Base-by-base conservation (phyloP, 1,140 invertebrate species). In the Portunus trituberculatus region DNA sequence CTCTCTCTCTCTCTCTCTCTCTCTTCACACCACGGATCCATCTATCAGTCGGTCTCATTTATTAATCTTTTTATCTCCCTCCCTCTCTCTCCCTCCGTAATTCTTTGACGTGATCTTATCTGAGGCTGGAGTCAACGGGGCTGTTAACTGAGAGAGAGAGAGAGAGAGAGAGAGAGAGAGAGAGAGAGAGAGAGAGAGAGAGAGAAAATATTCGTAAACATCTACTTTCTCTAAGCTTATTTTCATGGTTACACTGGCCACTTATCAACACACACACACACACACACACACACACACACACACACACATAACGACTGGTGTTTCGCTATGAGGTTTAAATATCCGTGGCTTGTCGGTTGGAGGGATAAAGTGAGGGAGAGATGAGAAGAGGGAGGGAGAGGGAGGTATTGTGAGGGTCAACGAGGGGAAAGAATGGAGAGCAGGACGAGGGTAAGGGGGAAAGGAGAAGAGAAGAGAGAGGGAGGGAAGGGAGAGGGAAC, bases 321-420 rank as follows among this genome's bases (percentile, higher is more conserved):
- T 16, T 88, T 45, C 29, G 86, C 7, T 10, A 88, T 32, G 86
- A 88, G 31, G 31, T 39, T 45, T 39, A 88, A 46, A 88, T 39
- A 39, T 32, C 45, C 32, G 86, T 39, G 45, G 86, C 67, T 76
- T 76, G 67, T 76, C 6, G 12, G 52, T 12, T 59, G 16, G 16
- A 59, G 10, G 52, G 16, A 59, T 4, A 59, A 59, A 10, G 52
- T 2, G 52, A 10, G 52, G 12, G 16, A 59, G 52, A 59, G 12
- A 10, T 4, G 52, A 10, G 52, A 76, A 1, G 10, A 10, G 20
- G 31, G n/a, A 32, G 86, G 20, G 86, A 32, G 86, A 8, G n/a
- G 29, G 86, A n/a, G 67, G 67, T n/a, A n/a, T 76, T 76, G 67
- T 76, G 67, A 76, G 67, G 67, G 67, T 76, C 20, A 76, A 76